Evolutionary conservation across 1,140 invertebrate species (phyloP).

Genomic region (Xylocopa sonorina): DNA sequence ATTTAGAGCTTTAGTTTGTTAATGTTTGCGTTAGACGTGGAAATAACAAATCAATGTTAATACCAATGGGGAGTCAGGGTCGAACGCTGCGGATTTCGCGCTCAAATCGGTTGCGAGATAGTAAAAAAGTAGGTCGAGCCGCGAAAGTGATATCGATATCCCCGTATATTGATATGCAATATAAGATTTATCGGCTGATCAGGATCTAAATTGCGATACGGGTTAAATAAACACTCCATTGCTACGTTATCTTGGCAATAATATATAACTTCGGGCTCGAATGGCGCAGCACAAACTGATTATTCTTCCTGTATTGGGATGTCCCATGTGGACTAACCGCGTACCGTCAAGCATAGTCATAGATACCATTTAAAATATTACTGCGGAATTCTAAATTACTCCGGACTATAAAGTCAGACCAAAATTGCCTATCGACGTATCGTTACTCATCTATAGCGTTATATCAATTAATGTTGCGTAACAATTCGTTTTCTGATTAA

Average conservation of each 20-base stretch:
- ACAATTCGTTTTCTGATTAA: background rate
- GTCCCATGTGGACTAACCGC: slow-evolving; percentile 10
- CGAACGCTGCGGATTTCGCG: too few relatives aligned
- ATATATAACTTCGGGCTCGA: slow-evolving; percentile 23
- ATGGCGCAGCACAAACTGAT: slow-evolving; percentile 11
- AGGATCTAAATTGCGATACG: slow-evolving; percentile 21
- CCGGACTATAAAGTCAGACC: slow-evolving; percentile 13
- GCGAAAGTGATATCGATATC: background rate
- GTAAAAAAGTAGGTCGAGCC: background rate
- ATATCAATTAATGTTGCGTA: slow-evolving; percentile 4
- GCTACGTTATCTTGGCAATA: slow-evolving; percentile 37
- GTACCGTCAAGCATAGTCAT: slow-evolving; percentile 9
- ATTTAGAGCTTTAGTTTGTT: too few relatives aligned
- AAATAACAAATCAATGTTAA: too few relatives aligned
- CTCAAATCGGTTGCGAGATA: too few relatives aligned
- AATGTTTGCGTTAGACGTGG: too few relatives aligned
- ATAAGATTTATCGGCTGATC: slow-evolving; percentile 33
- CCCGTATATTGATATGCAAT: background rate
- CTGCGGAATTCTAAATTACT: slow-evolving; percentile 34
- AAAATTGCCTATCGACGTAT: slow-evolving; percentile 19
- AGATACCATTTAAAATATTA: slow-evolving; percentile 28
- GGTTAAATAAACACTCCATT: slow-evolving; percentile 41
- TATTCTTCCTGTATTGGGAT: slow-evolving; percentile 35
- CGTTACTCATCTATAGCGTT: slow-evolving; percentile 14
- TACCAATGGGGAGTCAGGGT: too few relatives aligned